Conservation (phyloP, 2,797 vertebrate species). For the Allobates femoralis region DNA sequence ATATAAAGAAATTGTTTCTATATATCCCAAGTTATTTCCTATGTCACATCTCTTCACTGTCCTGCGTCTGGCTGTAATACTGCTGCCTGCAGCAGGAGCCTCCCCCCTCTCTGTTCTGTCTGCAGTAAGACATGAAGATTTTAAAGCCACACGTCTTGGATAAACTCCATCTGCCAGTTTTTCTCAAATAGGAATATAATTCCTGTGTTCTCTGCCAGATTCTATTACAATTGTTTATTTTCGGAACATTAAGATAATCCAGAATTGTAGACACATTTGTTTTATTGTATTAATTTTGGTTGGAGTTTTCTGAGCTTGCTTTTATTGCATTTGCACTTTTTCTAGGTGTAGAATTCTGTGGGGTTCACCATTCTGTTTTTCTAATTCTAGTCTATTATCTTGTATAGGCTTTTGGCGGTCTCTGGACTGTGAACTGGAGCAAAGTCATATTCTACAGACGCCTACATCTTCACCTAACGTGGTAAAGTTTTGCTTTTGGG, state of each 20-base stretch:
- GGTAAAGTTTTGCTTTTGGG: constrained; percentile 63
- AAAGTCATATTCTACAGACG: constrained; percentile 90
- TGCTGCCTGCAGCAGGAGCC: background rate
- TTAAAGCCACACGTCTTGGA: too few relatives aligned
- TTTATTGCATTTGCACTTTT: background rate
- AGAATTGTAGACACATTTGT: background rate
- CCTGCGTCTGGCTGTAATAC: background rate
- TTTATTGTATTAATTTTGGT: background rate
- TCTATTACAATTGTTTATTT: too few relatives aligned
- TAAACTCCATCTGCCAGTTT: too few relatives aligned
- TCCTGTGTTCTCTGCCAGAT: too few relatives aligned
- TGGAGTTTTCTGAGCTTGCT: background rate
- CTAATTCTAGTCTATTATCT: background rate
- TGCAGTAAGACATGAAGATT: too few relatives aligned
- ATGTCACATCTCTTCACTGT: background rate
- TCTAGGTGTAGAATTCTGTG: background rate
- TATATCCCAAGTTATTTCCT: background rate
- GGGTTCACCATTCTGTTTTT: background rate
- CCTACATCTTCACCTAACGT: constrained; percentile 74
- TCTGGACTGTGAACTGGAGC: constrained; percentile 92
- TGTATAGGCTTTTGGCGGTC: constrained; percentile 86
- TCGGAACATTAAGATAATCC: background rate
- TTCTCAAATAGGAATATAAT: too few relatives aligned
- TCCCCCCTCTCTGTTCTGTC: background rate
- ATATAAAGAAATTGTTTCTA: background rate